Evolutionary conservation across 2,113 vertebrate species (phyloP), one percentile per base, ranked within the genome.

Genomic region (Pogona vitticeps): DNA sequence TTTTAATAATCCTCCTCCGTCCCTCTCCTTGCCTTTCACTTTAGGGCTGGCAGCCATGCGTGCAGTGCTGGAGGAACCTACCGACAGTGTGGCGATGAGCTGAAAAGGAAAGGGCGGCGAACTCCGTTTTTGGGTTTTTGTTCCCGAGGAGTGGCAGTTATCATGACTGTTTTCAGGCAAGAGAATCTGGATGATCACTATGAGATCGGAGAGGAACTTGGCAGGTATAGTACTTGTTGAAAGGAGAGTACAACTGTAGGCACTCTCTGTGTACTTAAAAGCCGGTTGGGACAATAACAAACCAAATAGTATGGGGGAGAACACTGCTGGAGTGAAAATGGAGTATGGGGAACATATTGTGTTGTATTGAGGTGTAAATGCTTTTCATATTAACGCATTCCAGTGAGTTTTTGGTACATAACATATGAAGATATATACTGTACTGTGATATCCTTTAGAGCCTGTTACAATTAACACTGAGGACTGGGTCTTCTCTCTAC

Each of bases 181-280:
- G 98, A 99, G 92, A 99, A 98, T 96, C 96, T 99, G 90, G 98
- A 98, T 94, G 98, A 98, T 68, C 97, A 98, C 94, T 99, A 99
- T 75, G 97, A 98, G 77, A 97, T 98, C 6, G 97, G 98, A 93
- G 98, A 98, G 90, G 98, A 99, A 88, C 98, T 99, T 56, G 98
- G 98, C 94, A 99, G 98, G 98, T 98, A 95, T 80, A 8, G 26
- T 76, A 86, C 84, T 76, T 31, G 23, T 38, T 10, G 7, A 82
- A 58, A 82, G 83, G 40, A n/a, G 56, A 20, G 56, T 42, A 1
- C 12, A 18, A 17, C 6, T 13, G 26, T 13, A 18, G 26, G 31
- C 26, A 14, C 42, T 26, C 26, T 20, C 23, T 1, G 67, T 52
- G 46, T 10, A 52, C 10, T 52, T 65, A 58, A 23, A 59, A 67